Evolutionary conservation across 1,140 invertebrate species (phyloP).

Genomic region (Maniola jurtina): DNA sequence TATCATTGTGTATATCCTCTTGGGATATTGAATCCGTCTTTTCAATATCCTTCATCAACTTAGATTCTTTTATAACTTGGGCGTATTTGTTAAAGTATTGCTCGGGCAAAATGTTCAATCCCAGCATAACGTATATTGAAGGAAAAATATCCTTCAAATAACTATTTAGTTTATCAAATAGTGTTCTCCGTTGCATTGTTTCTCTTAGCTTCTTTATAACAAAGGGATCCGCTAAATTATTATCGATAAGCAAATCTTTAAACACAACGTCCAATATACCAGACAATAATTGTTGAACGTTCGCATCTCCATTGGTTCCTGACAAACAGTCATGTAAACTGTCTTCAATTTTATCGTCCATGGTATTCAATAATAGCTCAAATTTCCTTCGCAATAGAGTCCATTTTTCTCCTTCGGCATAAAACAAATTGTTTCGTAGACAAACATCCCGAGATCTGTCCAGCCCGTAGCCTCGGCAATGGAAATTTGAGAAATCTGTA

Average conservation of each 20-base stretch:
- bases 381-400: slow-evolving; percentile 55
- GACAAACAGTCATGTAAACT: slow-evolving; percentile 67
- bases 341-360: slow-evolving; percentile 48
- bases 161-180: slow-evolving; percentile 53
- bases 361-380: slow-evolving; percentile 57
- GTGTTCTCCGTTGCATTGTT: slow-evolving; percentile 43
- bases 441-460: slow-evolving; percentile 75
- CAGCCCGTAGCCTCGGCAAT: slow-evolving; percentile 67
- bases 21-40: slow-evolving; percentile 43
- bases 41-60: slow-evolving; percentile 48
- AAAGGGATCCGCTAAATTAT: slow-evolving; percentile 42
- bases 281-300: slow-evolving; percentile 69
- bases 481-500: slow-evolving; percentile 79
- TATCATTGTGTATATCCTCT: slow-evolving; percentile 39
- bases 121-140: slow-evolving; percentile 56
- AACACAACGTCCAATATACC: slow-evolving; percentile 69
- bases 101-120: slow-evolving; percentile 41
- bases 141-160: slow-evolving; percentile 69
- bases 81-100: slow-evolving; percentile 42
- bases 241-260: slow-evolving; percentile 60
- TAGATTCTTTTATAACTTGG: slow-evolving; percentile 44
- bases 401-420: slow-evolving; percentile 71
- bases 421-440: slow-evolving; percentile 76
- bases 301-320: slow-evolving; percentile 71
- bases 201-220: slow-evolving; percentile 50